Conservation (phyloP, 37 sponge, comb jelly and placozoan genomes). For the Aphrocallistes beatrix region DNA sequence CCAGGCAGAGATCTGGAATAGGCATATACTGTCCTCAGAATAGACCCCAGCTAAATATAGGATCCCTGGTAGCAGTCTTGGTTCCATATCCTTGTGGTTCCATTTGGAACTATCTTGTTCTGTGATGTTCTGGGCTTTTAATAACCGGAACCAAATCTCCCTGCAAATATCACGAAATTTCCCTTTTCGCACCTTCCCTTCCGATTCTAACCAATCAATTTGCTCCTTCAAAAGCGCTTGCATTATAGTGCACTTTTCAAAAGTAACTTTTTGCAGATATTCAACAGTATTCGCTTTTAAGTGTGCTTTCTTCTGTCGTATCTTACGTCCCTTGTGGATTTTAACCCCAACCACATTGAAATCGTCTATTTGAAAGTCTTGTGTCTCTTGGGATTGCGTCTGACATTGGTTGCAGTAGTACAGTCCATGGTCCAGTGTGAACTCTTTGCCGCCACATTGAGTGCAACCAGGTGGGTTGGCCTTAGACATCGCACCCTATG, state of each 20-base stretch:
- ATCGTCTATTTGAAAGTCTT: background rate
- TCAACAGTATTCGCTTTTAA: background rate
- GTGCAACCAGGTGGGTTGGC: background rate
- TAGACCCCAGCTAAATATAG: background rate
- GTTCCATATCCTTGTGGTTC: background rate
- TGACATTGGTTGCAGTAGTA: slow-evolving; percentile 5
- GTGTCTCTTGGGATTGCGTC: background rate
- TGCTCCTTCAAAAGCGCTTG: slow-evolving; percentile 9
- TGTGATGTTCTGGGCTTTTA: background rate
- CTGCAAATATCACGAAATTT: background rate
- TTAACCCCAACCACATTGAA: background rate
- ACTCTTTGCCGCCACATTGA: background rate
- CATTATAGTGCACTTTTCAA: background rate
- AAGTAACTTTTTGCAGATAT: background rate
- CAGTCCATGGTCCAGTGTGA: background rate
- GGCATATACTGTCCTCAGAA: background rate
- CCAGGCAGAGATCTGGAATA: background rate
- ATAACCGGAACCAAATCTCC: background rate
- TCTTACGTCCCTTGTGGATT: background rate
- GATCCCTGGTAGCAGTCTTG: background rate
- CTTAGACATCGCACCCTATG: too few species aligned
- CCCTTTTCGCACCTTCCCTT: background rate
- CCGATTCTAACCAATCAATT: slow-evolving; percentile 13
- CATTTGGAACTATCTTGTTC: background rate
- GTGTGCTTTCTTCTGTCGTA: background rate